Percentiles rank a stretch among this genome's conserved stretches.
Conservation (phyloP, 1,140 invertebrate genomes). For the Cotesia typhae region DNA sequence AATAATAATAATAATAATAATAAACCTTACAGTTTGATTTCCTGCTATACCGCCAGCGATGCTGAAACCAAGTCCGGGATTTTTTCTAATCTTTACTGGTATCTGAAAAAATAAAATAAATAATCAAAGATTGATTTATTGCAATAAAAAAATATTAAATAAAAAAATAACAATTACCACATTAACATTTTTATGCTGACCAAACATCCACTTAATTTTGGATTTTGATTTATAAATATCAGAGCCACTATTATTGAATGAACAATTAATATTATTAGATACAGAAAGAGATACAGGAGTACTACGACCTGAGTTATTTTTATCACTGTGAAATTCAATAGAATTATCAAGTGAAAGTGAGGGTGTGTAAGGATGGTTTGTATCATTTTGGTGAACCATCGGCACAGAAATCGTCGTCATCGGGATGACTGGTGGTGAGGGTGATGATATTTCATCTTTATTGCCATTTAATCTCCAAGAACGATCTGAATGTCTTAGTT, state of each 20-base stretch:
- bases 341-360: slow-evolving; percentile 28
- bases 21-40: slow-evolving; percentile 58
- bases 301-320: slow-evolving; percentile 41
- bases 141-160: background rate
- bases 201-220: slow-evolving; percentile 69
- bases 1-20: slow-evolving; percentile 13
- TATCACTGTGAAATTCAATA: slow-evolving; percentile 43
- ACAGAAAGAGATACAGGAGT: slow-evolving; percentile 38
- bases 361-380: background rate
- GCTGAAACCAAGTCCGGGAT: slow-evolving; percentile 63
- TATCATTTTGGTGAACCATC: background rate
- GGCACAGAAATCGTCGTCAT: background rate
- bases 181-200: slow-evolving; percentile 70
- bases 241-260: slow-evolving; percentile 28
- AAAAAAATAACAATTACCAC: slow-evolving; percentile 56
- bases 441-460: background rate
- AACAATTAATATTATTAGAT: slow-evolving; percentile 34
- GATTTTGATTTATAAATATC: slow-evolving; percentile 45
- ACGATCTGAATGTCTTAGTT: slow-evolving; percentile 47
- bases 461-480: slow-evolving; percentile 49
- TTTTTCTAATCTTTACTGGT: slow-evolving; percentile 63
- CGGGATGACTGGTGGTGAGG: background rate
- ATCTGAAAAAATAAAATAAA: slow-evolving; percentile 53
- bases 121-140: background rate
- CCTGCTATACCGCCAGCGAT: slow-evolving; percentile 61